Conservation (phyloP, 1,140 invertebrate species). For the Atta texana region DNA sequence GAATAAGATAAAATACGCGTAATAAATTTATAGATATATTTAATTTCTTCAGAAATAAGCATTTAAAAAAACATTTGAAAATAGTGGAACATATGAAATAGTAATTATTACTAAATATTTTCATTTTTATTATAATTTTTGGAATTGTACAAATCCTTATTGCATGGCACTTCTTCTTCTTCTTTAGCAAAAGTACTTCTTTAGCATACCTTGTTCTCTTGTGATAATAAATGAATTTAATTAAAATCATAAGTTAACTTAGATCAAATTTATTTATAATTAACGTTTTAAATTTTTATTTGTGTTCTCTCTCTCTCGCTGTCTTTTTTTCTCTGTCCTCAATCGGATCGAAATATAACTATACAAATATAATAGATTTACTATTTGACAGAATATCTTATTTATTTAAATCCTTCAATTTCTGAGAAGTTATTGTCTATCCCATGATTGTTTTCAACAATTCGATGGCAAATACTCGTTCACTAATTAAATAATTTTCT, state of each 20-base stretch:
- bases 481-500: conserved; percentile 45
- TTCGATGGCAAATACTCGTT: background rate
- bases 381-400: background rate
- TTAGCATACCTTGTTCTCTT: background rate
- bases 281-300: background rate
- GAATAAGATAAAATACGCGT: background rate
- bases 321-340: background rate
- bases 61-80: background rate
- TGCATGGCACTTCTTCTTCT: background rate
- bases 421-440: background rate
- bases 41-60: background rate
- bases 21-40: background rate
- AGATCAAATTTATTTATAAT: background rate
- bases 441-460: background rate
- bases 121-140: background rate
- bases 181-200: background rate
- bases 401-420: background rate
- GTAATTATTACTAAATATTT: background rate
- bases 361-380: background rate
- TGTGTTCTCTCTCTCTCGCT: background rate
- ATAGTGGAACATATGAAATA: background rate
- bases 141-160: background rate
- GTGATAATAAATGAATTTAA: background rate
- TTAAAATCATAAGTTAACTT: background rate
- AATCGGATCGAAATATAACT: background rate